Percentiles rank a stretch among this genome's conserved stretches.
Conservation (phyloP, 2,888 invertebrate species). For the Clostera curtula region DNA sequence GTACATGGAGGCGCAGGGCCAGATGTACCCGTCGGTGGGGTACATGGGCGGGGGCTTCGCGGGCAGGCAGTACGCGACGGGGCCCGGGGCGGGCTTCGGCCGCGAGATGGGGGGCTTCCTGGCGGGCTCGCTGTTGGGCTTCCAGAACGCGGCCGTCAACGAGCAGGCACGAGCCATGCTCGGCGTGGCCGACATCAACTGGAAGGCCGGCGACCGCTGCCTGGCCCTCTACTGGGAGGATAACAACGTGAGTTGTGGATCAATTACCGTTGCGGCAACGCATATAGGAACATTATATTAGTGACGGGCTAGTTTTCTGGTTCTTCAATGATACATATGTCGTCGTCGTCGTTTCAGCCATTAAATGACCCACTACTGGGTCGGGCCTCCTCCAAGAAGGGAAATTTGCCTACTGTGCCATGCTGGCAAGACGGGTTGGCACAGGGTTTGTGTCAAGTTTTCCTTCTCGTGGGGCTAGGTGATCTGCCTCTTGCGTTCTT, state of each 20-base stretch:
- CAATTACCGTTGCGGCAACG: too few relatives aligned
- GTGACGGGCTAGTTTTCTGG: too few relatives aligned
- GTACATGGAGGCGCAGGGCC: constrained; percentile 45
- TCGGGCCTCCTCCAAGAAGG: too few relatives aligned
- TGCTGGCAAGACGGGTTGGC: too few relatives aligned
- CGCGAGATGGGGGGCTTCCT: constrained; percentile 44
- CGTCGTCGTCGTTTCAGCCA: too few relatives aligned
- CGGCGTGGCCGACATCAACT: constrained; percentile 73
- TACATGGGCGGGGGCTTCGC: constrained; percentile 36
- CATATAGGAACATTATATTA: too few relatives aligned
- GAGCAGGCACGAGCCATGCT: constrained; percentile 71
- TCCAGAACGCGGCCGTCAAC: constrained; percentile 68
- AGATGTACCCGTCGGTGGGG: constrained; percentile 39
- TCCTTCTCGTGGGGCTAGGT: too few relatives aligned
- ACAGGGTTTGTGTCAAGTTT: too few relatives aligned
- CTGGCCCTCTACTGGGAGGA: constrained; percentile 96
- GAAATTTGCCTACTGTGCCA: too few relatives aligned
- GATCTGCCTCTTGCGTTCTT: too few relatives aligned
- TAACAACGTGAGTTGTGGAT: constrained; percentile 83
- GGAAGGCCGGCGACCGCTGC: constrained; percentile 88
- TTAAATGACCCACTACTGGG: too few relatives aligned
- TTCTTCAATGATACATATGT: too few relatives aligned
- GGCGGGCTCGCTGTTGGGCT: constrained; percentile 60
- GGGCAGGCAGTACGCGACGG: constrained; percentile 41
- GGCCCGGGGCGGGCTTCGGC: constrained; percentile 37